Evolutionary conservation across 2,888 invertebrate genomes (phyloP).

Genomic region (Sepioteuthis lessoniana): DNA sequence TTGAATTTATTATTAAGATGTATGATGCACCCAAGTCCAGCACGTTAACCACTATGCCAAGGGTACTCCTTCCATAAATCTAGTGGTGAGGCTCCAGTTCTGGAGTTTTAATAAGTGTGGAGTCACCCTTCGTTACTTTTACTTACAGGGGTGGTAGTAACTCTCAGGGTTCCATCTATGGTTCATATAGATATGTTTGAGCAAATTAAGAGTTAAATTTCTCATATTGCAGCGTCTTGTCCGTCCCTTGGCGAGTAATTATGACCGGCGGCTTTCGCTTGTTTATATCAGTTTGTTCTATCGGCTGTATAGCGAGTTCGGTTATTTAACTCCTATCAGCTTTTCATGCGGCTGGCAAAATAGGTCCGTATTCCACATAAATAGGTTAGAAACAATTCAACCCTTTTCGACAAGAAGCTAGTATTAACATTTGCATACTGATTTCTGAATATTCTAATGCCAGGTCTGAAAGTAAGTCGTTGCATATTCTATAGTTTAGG

Average conservation of each 20-base stretch:
- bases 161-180: no score
- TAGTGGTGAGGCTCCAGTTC: no score
- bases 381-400: neutral
- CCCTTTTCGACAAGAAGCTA: neutral
- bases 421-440: neutral
- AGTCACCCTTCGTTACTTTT: no score
- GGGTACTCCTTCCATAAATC: no score
- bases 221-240: neutral
- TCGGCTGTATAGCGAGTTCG: neutral
- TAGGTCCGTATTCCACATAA: neutral
- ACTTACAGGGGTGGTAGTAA: no score
- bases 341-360: neutral
- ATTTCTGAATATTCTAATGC: neutral
- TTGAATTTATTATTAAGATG: no score
- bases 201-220: neutral
- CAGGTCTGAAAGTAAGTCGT: neutral
- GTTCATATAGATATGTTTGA: neutral
- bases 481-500: neutral
- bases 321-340: neutral
- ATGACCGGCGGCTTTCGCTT: neutral
- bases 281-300: slow-evolving; percentile 3
- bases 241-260: slow-evolving; percentile 17
- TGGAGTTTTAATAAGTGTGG: no score
- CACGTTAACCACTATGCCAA: no score
- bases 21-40: no score